Percentiles rank a stretch among this genome's conserved stretches.
Evolutionary conservation across 1,140 invertebrate species (phyloP).

Genomic region (Trialeurodes vaporariorum): DNA sequence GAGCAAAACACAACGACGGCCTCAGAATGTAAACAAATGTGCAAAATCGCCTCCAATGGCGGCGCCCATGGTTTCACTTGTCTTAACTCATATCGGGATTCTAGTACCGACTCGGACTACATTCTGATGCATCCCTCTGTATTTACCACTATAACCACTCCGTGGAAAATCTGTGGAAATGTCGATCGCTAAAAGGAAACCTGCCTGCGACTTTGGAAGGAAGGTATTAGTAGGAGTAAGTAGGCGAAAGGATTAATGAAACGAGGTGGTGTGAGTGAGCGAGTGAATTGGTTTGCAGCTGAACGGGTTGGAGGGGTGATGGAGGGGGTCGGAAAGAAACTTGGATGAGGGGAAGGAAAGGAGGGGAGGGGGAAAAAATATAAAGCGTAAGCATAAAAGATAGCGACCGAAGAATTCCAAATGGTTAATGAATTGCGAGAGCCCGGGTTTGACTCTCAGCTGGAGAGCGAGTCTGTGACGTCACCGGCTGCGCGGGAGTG

Average conservation of each 20-base stretch:
- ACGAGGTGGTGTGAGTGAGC: too few species aligned
- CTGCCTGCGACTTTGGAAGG: background rate
- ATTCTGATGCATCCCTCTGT: too few species aligned
- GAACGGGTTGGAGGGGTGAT: too few species aligned
- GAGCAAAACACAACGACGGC: too few species aligned
- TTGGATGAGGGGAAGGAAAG: background rate
- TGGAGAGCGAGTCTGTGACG: background rate
- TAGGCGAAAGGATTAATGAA: background rate
- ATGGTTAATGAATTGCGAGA: background rate
- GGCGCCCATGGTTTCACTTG: too few species aligned
- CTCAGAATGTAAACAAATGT: too few species aligned
- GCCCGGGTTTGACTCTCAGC: background rate
- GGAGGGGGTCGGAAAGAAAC: background rate
- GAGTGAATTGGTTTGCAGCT: too few species aligned
- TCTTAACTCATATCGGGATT: too few species aligned
- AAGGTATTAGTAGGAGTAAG: background rate
- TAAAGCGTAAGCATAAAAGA: background rate
- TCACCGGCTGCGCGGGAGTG: background rate
- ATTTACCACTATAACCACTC: too few species aligned
- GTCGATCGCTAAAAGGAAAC: background rate
- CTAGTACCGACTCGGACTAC: too few species aligned
- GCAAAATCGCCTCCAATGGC: too few species aligned
- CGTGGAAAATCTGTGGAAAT: too few species aligned
- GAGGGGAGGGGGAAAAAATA: background rate
- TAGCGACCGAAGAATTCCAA: background rate